Evolutionary conservation across 1,140 invertebrate genomes (phyloP).

Genomic region (Rhynchophorus ferrugineus): DNA sequence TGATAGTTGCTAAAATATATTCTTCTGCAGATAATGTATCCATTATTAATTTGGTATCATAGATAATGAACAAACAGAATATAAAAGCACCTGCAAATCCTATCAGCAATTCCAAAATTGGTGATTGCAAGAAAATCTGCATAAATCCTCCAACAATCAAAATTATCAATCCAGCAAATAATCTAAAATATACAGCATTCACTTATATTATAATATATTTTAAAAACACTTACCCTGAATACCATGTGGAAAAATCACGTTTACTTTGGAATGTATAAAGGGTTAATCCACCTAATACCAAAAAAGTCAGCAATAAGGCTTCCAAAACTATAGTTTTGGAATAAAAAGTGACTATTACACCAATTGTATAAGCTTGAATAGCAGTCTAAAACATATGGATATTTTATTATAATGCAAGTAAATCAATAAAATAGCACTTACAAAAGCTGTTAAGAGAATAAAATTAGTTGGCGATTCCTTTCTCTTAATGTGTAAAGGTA

Average conservation of each 20-base stretch:
- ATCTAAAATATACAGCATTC: slow-evolving; percentile 46
- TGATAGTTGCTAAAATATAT: slow-evolving; percentile 72
- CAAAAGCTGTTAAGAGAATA: slow-evolving; percentile 58
- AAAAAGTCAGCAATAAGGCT: slow-evolving; percentile 65
- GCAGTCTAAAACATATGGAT: slow-evolving; percentile 54
- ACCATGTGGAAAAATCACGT: slow-evolving; percentile 67
- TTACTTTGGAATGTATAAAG: slow-evolving; percentile 74
- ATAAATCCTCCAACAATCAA: slow-evolving; percentile 65
- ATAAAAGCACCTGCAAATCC: slow-evolving; percentile 65
- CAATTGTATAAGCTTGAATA: slow-evolving; percentile 63
- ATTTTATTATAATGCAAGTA: not conserved
- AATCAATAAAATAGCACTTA: slow-evolving; percentile 45
- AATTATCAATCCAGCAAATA: slow-evolving; percentile 62
- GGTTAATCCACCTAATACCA: slow-evolving; percentile 63
- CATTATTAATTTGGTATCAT: slow-evolving; percentile 62
- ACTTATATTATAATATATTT: not conserved
- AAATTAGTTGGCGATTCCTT: slow-evolving; percentile 60
- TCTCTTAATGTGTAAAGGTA: slow-evolving; percentile 56
- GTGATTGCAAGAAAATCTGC: slow-evolving; percentile 64
- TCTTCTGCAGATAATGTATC: slow-evolving; percentile 65
- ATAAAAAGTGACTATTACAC: slow-evolving; percentile 61
- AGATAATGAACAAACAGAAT: slow-evolving; percentile 65
- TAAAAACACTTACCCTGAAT: slow-evolving; percentile 56
- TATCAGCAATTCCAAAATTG: slow-evolving; percentile 56
- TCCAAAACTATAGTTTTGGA: slow-evolving; percentile 57